phyloP scores from a whole-genome alignment of 2,113 vertebrate species.

The Hippocampus guttulatus region DNA sequence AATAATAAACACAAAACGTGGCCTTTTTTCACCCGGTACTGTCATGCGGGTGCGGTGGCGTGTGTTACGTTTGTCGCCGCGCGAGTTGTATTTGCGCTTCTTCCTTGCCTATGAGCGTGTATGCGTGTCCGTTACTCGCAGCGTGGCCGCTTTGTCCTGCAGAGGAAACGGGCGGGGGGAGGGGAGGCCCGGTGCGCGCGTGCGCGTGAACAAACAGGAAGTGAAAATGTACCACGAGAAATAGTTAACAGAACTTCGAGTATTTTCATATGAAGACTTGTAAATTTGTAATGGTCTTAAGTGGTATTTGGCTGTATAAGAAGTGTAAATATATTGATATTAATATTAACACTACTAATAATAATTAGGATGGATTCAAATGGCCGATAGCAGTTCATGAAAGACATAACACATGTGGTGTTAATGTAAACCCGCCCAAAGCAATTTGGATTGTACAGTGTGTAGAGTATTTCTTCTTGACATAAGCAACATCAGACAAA shows the following conservation, averaged over 20 bases:
- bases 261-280: not conserved
- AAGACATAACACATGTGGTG: too few species aligned
- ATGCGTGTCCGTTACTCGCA: conserved; percentile 44
- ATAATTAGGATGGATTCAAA: too few species aligned
- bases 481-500: too few species aligned
- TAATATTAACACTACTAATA: too few species aligned
- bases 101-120: conserved; percentile 6
- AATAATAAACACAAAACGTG: not conserved
- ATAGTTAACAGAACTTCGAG: not conserved
- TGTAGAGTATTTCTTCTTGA: too few species aligned
- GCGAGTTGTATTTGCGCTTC: not conserved
- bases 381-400: too few species aligned
- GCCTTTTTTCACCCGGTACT: not conserved
- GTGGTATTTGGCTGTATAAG: too few species aligned
- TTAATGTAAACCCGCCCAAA: too few species aligned
- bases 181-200: conserved; percentile 29
- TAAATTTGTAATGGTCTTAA: too few species aligned
- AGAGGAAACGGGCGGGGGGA: conserved; percentile 59
- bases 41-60: not conserved
- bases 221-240: not conserved
- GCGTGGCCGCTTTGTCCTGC: conserved; percentile 67
- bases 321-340: too few species aligned
- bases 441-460: too few species aligned
- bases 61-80: not conserved
- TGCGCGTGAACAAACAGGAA: conserved; percentile 38